These are phyloP conservation scores for Sturnus vulgaris DNA, from an alignment of 2,113 vertebrate genomes.

Conservation along the genomic window DNA sequence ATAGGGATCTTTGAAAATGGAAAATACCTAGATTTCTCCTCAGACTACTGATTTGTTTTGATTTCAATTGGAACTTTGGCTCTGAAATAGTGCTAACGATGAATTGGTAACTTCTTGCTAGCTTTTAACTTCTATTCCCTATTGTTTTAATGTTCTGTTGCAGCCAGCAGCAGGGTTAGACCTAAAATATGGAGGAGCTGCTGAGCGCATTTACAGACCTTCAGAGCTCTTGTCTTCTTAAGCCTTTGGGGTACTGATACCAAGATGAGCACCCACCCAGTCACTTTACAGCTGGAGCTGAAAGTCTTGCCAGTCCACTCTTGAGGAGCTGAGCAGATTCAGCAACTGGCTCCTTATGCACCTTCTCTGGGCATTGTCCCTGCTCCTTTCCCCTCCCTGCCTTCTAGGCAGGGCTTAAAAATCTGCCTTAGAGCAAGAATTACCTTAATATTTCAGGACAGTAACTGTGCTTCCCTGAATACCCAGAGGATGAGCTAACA, in stretches of 20 bases:
- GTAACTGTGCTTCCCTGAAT: neutral
- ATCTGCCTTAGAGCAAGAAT: neutral
- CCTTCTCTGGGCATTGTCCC: neutral
- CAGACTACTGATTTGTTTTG: neutral
- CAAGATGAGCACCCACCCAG: accelerated
- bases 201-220: neutral
- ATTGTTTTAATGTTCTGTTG: neutral
- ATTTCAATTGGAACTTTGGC: neutral
- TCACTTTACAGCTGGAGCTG: neutral
- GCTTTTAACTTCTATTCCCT: neutral
- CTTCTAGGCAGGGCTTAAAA: neutral
- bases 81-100: neutral
- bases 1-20: neutral
- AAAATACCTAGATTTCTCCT: neutral
- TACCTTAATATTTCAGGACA: too few relatives aligned
- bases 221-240: neutral
- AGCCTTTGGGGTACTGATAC: accelerated
- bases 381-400: neutral
- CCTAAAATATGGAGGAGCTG: neutral
- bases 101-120: neutral
- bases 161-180: neutral
- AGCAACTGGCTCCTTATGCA: neutral
- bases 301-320: neutral
- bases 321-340: neutral
- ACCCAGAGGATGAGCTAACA: neutral